phyloP scores from a whole-genome alignment of 2,888 invertebrate species.

The Drosophila paracracens region DNA sequence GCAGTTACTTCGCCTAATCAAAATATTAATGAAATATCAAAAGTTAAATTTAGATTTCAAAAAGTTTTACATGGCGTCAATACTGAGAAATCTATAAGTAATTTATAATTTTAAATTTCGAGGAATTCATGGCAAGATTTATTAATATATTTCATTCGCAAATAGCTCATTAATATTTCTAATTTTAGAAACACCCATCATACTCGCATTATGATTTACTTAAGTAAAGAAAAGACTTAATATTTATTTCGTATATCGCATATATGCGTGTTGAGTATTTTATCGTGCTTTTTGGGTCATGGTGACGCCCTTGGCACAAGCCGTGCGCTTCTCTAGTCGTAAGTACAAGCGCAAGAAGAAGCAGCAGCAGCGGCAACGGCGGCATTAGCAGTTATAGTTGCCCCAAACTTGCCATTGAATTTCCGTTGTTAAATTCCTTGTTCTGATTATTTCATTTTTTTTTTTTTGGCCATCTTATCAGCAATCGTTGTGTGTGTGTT shows the following conservation, averaged over 20 bases:
- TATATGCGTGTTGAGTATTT: conserved; percentile 6
- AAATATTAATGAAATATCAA: background rate
- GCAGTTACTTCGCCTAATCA: background rate
- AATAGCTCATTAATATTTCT: conserved; percentile 1
- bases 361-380: background rate
- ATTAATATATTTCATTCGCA: background rate
- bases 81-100: background rate
- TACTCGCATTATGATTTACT: background rate
- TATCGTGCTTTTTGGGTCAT: conserved; percentile 36
- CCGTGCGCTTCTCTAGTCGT: conserved; percentile 13
- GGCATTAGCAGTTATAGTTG: conserved; percentile 8
- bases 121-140: conserved; percentile 1
- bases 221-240: conserved; percentile 6
- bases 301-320: conserved; percentile 30
- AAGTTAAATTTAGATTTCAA: background rate
- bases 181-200: background rate
- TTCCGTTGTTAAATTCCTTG: conserved; percentile 44
- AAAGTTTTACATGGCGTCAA: background rate
- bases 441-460: conserved; percentile 3
- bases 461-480: conserved; percentile 38
- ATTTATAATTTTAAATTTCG: background rate
- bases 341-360: conserved; percentile 19
- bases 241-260: conserved; percentile 14
- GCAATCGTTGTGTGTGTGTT: conserved; percentile 8
- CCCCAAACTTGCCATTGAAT: conserved; percentile 72